These are phyloP conservation scores for Ara ararauna DNA, from an alignment of 2,797 vertebrate genomes.

Conservation along the genomic window DNA sequence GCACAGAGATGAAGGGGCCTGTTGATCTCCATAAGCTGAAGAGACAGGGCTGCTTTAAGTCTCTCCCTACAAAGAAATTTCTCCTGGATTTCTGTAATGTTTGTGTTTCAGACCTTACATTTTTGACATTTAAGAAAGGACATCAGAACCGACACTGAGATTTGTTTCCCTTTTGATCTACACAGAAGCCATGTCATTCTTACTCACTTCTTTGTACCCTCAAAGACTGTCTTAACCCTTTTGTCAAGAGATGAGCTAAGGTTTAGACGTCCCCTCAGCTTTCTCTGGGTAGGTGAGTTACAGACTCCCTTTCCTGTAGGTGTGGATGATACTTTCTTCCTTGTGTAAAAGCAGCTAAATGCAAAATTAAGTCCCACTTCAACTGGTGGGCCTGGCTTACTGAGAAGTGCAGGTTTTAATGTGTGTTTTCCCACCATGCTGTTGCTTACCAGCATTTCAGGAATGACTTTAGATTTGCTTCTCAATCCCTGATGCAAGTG, in stretches of 20 bases:
- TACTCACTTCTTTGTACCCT: not conserved
- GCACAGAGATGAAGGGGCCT: not conserved
- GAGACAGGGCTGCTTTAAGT: not conserved
- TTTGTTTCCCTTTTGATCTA: not conserved
- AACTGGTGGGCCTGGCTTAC: not conserved
- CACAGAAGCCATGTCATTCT: not conserved
- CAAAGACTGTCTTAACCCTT: not conserved
- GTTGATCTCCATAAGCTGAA: not conserved
- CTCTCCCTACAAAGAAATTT: not conserved
- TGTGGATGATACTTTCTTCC: not conserved
- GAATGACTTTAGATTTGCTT: not conserved
- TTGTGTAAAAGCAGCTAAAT: not conserved
- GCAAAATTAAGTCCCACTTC: not conserved
- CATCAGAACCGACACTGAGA: not conserved
- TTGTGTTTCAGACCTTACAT: not conserved
- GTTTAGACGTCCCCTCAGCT: not conserved
- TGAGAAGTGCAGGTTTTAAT: not conserved
- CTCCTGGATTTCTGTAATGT: not conserved
- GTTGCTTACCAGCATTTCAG: not conserved
- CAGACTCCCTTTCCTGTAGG: not conserved
- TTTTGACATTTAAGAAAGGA: not conserved
- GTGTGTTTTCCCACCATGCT: not conserved
- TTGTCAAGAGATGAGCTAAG: not conserved
- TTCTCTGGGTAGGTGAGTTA: not conserved
- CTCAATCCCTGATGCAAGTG: not conserved